A percentile compares a stretch with the other conserved stretches of the same genome.
Conservation (phyloP, 2,888 invertebrate genomes). For the Lepidonotus clava region DNA sequence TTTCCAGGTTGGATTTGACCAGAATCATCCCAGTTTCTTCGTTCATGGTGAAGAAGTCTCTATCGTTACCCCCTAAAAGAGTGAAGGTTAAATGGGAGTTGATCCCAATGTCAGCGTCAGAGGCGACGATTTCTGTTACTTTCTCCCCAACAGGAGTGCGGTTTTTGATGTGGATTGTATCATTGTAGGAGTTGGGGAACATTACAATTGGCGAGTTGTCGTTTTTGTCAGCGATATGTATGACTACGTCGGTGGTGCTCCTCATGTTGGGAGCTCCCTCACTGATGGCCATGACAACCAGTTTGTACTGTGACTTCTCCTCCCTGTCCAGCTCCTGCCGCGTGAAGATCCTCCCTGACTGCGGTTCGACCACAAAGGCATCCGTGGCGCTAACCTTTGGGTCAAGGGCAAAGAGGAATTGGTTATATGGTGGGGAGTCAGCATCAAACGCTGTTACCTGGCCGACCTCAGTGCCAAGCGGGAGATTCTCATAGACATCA, state of each 20-base stretch:
- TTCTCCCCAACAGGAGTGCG: slow-evolving; percentile 26
- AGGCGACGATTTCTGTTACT: slow-evolving; percentile 52
- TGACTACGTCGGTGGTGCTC: slow-evolving; percentile 50
- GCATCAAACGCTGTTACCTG: slow-evolving; percentile 53
- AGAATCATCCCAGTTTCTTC: slow-evolving; percentile 43
- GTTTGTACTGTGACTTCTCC: slow-evolving; percentile 19
- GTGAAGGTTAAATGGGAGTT: slow-evolving; percentile 54
- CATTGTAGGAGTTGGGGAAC: slow-evolving; percentile 57
- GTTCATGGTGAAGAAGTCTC: slow-evolving; percentile 58
- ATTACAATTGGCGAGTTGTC: slow-evolving; percentile 61
- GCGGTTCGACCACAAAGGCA: slow-evolving; percentile 58
- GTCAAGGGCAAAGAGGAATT: slow-evolving; percentile 55
- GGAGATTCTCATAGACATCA: slow-evolving; percentile 58
- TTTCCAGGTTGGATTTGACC: not conserved
- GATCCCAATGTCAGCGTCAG: slow-evolving; percentile 59
- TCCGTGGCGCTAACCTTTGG: slow-evolving; percentile 25
- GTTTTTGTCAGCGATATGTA: slow-evolving; percentile 62
- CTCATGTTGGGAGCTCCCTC: slow-evolving; percentile 41
- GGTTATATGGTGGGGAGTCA: slow-evolving; percentile 55
- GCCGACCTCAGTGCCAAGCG: slow-evolving; percentile 58
- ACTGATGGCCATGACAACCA: slow-evolving; percentile 51
- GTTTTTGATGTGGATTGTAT: slow-evolving; percentile 57
- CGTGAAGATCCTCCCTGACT: slow-evolving; percentile 55
- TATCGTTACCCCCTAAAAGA: slow-evolving; percentile 57
- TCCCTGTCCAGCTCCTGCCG: slow-evolving; percentile 55